Conservation (phyloP, 1,140 invertebrate genomes). For the Procambarus clarkii region DNA sequence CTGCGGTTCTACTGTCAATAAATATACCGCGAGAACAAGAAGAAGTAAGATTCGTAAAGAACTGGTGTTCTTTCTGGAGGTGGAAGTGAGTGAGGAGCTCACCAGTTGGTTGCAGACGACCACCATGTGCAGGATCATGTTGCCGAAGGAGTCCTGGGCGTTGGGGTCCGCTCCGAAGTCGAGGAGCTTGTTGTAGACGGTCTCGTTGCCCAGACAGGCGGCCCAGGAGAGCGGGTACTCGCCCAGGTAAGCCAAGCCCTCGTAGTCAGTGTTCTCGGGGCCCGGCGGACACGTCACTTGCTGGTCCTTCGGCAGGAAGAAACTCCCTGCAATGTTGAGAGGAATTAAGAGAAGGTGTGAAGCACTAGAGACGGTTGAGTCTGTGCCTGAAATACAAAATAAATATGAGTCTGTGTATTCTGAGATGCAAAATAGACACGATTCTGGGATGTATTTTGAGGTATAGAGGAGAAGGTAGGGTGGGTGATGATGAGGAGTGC, state of each 20-base stretch:
- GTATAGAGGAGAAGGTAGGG: too few relatives aligned
- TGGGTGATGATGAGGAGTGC: too few relatives aligned
- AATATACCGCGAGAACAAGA: too few relatives aligned
- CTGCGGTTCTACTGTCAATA: too few relatives aligned
- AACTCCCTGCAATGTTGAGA: conserved; percentile 81
- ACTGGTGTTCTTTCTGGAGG: too few relatives aligned
- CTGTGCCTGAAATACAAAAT: too few relatives aligned
- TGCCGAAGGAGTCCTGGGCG: conserved; percentile 92
- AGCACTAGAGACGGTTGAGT: too few relatives aligned
- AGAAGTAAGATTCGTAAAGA: too few relatives aligned
- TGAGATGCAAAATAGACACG: too few relatives aligned
- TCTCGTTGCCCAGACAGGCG: conserved; percentile 96
- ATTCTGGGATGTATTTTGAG: too few relatives aligned
- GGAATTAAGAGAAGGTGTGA: too few relatives aligned
- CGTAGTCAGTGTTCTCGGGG: conserved; percentile 88
- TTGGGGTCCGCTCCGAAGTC: conserved; percentile 95
- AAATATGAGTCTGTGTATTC: too few relatives aligned
- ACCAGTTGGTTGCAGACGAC: conserved; percentile 97
- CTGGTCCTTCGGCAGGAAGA: conserved; percentile 94
- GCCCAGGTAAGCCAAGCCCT: conserved; percentile 95
- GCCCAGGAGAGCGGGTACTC: conserved; percentile 98
- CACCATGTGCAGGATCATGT: conserved; percentile 98
- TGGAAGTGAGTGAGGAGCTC: not conserved
- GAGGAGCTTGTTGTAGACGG: conserved; percentile 96
- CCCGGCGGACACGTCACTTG: conserved; percentile 84